These are phyloP conservation scores for Rhyacichthys aspro DNA, from an alignment of 2,797 vertebrate species.

Conservation along the genomic window DNA sequence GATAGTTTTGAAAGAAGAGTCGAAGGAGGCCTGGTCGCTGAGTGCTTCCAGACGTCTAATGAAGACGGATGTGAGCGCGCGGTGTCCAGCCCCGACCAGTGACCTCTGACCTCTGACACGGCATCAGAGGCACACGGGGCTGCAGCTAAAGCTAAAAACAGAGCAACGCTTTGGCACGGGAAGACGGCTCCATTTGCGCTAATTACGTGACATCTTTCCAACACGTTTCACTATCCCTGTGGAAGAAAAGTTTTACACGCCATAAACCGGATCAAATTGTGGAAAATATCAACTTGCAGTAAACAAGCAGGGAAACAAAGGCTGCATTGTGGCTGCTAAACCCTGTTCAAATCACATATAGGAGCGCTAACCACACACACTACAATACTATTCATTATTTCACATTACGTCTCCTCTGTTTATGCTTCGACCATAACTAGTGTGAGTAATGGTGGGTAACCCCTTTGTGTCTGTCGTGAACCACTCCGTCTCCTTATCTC, in stretches of 20 bases:
- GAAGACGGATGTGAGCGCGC: conserved; percentile 74
- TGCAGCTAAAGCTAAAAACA: neutral
- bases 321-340: conserved; percentile 44
- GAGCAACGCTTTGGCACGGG: conserved; percentile 26
- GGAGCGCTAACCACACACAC: conserved; percentile 42
- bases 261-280: conserved; percentile 53
- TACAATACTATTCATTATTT: conserved; percentile 59
- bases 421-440: conserved; percentile 51
- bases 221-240: conserved; percentile 38
- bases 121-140: conserved; percentile 35
- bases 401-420: conserved; percentile 46
- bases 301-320: conserved; percentile 72
- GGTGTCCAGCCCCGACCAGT: conserved; percentile 57
- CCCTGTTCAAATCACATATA: conserved; percentile 39
- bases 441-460: conserved; percentile 56
- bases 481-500: conserved; percentile 54
- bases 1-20: conserved; percentile 63
- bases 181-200: conserved; percentile 28
- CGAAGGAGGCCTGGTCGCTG: conserved; percentile 64
- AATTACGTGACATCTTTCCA: conserved; percentile 38
- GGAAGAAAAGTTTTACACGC: conserved; percentile 58
- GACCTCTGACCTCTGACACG: conserved; percentile 72
- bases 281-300: conserved; percentile 64
- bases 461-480: conserved; percentile 55
- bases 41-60: conserved; percentile 79